phyloP scores from a whole-genome alignment of 2,113 vertebrate species.

The Manacus vitellinus region DNA sequence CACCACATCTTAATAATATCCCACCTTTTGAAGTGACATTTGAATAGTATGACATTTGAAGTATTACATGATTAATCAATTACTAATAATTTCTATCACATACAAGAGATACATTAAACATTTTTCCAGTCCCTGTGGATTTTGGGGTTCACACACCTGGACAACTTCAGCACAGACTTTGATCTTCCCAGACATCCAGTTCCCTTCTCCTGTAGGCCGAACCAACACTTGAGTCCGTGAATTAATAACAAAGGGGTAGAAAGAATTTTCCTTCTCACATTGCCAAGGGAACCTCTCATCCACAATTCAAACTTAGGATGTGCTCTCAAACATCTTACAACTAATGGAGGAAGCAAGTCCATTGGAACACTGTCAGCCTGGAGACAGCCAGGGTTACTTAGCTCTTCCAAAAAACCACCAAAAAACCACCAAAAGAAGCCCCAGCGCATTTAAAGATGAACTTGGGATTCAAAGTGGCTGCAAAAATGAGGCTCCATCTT shows the following conservation, averaged over 20 bases:
- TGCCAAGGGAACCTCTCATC: constrained; percentile 81
- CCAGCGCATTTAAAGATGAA: constrained; percentile 68
- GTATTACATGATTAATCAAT: no score
- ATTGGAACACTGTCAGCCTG: constrained; percentile 76
- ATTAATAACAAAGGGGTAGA: constrained; percentile 89
- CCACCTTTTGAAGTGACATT: neutral
- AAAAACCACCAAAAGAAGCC: neutral
- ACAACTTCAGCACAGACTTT: constrained; percentile 65
- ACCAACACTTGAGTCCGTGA: constrained; percentile 98
- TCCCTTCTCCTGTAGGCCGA: constrained; percentile 88
- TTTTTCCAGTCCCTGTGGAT: neutral
- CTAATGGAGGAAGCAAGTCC: constrained; percentile 78
- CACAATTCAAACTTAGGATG: constrained; percentile 80
- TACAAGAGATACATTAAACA: neutral
- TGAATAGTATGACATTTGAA: neutral
- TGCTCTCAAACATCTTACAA: constrained; percentile 76
- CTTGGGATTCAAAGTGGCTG: constrained; percentile 67
- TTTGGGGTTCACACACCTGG: constrained; percentile 77
- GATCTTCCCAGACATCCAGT: constrained; percentile 81
- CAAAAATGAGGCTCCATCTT: constrained; percentile 81
- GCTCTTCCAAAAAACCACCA: constrained; percentile 32
- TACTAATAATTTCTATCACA: neutral
- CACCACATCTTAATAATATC: neutral
- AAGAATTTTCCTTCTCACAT: constrained; percentile 86
- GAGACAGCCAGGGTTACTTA: constrained; percentile 77